Evolutionary conservation across 2,888 invertebrate genomes (phyloP).

Genomic region (Therioaphis trifolii): DNA sequence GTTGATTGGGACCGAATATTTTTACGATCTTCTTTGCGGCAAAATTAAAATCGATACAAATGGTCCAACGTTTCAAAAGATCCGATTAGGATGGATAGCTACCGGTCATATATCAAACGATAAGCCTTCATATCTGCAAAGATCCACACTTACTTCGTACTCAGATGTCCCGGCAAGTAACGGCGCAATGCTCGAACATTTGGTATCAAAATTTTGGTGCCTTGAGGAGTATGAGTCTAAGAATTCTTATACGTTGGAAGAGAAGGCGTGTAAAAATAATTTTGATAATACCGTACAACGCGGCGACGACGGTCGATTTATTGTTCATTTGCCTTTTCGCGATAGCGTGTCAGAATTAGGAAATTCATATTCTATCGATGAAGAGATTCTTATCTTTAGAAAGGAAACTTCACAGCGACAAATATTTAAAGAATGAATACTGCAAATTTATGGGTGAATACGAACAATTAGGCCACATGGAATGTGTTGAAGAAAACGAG

Average conservation of each 20-base stretch:
- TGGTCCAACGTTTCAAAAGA: background rate
- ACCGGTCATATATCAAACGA: background rate
- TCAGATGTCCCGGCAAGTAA: too few relatives aligned
- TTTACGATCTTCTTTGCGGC: background rate
- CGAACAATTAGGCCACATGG: conserved; percentile 4
- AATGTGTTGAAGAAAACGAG: background rate
- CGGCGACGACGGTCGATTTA: background rate
- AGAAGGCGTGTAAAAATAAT: background rate
- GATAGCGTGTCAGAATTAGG: background rate
- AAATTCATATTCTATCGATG: background rate
- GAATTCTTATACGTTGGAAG: background rate
- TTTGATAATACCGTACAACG: background rate
- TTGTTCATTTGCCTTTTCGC: conserved; percentile 13
- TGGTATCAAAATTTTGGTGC: too few relatives aligned
- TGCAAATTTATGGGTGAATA: background rate
- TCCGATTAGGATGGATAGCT: background rate
- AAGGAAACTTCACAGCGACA: background rate
- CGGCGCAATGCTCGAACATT: too few relatives aligned
- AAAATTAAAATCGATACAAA: background rate
- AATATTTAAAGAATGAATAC: background rate
- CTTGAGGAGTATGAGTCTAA: too few relatives aligned
- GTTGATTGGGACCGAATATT: background rate
- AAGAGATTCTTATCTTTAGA: background rate
- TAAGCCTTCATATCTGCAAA: too few relatives aligned
- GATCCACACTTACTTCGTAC: too few relatives aligned